Percentiles rank a stretch among this genome's conserved stretches.
Conservation (phyloP, 1,140 invertebrate genomes). For the Brachionus paranguensis region DNA sequence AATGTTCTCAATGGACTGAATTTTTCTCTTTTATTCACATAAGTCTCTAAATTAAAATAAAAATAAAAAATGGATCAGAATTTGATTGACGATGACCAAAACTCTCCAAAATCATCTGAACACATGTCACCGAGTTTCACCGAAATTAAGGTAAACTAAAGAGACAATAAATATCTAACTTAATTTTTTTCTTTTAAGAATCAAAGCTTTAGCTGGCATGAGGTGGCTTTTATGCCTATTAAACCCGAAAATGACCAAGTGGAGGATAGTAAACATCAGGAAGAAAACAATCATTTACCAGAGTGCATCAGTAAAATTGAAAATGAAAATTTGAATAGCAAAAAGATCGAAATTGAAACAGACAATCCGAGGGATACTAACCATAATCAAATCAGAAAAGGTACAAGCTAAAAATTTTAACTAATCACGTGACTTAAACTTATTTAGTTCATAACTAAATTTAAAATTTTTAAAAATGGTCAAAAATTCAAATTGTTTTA, state of each 20-base stretch:
- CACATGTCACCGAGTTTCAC: not conserved
- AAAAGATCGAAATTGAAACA: not conserved
- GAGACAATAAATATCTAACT: not conserved
- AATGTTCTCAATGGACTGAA: not conserved
- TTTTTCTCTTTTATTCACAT: not conserved
- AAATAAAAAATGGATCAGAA: not conserved
- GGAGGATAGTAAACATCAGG: not conserved
- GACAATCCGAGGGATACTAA: not conserved
- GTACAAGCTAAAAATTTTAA: not conserved
- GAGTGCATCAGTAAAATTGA: not conserved
- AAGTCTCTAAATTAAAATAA: not conserved
- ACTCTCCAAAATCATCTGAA: not conserved
- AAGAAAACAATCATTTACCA: not conserved
- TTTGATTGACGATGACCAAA: not conserved
- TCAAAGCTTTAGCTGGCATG: no score
- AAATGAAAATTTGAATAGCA: not conserved
- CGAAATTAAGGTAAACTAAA: not conserved
- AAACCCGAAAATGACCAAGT: not conserved
- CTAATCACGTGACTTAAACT: not conserved
- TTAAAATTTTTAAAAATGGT: slow-evolving; percentile 5
- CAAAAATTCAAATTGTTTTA: not conserved
- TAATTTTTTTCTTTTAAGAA: not conserved
- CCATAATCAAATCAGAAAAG: not conserved
- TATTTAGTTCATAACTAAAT: not conserved
- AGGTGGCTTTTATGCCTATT: not conserved